Percentiles rank a stretch among this genome's conserved stretches.
phyloP scores from a whole-genome alignment of 2,797 vertebrate genomes.

The Limosa lapponica region DNA sequence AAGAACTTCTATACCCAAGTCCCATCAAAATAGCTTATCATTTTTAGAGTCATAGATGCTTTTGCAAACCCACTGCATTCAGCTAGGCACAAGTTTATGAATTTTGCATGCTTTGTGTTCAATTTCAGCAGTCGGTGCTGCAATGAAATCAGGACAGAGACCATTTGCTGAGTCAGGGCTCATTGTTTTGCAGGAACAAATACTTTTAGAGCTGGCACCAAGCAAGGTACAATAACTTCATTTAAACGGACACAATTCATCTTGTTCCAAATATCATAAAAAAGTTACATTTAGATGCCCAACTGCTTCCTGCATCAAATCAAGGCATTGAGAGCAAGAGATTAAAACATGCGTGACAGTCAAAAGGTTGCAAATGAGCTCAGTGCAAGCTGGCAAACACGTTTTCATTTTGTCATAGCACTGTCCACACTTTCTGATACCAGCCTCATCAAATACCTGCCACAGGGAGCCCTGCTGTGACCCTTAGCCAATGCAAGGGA shows the following conservation, averaged over 20 bases:
- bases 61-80: background rate
- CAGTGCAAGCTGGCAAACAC: background rate
- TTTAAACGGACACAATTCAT: background rate
- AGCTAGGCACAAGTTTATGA: background rate
- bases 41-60: background rate
- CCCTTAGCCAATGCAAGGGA: background rate
- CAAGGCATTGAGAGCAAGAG: background rate
- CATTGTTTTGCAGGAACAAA: background rate
- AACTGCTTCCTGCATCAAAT: background rate
- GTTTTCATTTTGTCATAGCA: background rate
- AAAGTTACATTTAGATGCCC: background rate
- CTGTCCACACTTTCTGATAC: background rate
- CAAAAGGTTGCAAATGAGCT: background rate
- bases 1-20: background rate
- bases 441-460: background rate
- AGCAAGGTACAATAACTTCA: background rate
- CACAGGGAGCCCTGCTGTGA: background rate
- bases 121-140: background rate
- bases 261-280: background rate
- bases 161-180: background rate
- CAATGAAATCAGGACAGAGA: background rate
- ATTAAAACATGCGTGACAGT: background rate
- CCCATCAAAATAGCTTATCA: background rate
- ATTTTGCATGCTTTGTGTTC: background rate
- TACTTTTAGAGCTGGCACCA: background rate